Evolutionary conservation across 2,888 invertebrate species (phyloP).

Genomic region (Caenorhabditis drosophilae): DNA sequence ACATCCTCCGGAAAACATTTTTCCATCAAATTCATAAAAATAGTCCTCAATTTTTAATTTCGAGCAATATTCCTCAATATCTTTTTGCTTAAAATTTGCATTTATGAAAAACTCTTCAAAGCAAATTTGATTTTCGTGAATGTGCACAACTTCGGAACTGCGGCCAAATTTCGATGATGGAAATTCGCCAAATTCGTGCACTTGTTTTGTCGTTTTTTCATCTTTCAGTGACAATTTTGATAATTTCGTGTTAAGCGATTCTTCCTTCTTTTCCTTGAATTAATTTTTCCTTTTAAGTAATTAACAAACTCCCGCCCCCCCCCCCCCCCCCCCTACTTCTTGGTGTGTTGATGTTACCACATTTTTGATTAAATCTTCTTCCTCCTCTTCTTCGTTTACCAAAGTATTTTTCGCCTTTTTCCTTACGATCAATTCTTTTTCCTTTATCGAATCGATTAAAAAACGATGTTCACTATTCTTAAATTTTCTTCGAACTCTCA

Average conservation of each 20-base stretch:
- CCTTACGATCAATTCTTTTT: background rate
- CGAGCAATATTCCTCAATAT: background rate
- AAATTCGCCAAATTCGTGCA: background rate
- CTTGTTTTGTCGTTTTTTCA: background rate
- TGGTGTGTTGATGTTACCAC: background rate
- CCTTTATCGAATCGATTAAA: background rate
- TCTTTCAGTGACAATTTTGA: too few species aligned
- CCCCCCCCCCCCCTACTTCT: background rate
- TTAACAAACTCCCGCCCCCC: background rate
- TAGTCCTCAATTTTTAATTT: background rate
- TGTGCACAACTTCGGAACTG: background rate
- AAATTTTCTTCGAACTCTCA: background rate
- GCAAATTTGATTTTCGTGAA: background rate
- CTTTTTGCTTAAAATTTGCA: background rate
- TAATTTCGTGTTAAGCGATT: too few species aligned
- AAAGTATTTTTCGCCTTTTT: background rate
- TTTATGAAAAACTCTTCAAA: constrained; percentile 6
- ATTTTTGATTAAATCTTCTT: too few species aligned
- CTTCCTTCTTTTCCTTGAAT: background rate
- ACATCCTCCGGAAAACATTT: constrained; percentile 3
- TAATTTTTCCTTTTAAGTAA: background rate
- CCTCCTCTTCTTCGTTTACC: too few species aligned
- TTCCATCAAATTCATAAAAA: constrained; percentile 5
- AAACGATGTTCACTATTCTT: background rate
- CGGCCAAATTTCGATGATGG: background rate